Percentiles rank a stretch among this genome's conserved stretches.
These are phyloP conservation scores for Lordiphosa clarofinis DNA, from an alignment of 1,140 invertebrate species.

Conservation along the genomic window DNA sequence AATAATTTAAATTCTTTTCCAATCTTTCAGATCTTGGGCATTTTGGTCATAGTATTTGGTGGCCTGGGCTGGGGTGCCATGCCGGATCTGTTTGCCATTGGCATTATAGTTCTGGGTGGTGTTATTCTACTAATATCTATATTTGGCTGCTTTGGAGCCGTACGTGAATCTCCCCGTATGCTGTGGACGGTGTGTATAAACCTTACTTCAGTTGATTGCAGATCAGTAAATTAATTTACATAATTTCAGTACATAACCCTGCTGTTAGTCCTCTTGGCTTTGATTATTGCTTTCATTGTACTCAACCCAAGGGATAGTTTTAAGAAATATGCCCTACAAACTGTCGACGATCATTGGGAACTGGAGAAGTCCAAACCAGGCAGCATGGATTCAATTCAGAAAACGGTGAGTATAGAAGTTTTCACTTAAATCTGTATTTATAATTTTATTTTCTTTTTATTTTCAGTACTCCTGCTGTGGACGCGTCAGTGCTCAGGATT, in stretches of 20 bases:
- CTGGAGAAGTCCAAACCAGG: constrained; percentile 50
- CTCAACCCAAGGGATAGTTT: constrained; percentile 50
- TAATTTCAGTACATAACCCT: constrained; percentile 52
- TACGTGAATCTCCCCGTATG: constrained; percentile 90
- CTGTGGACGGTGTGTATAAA: constrained; percentile 86
- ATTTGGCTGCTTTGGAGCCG: constrained; percentile 91
- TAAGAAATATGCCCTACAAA: constrained; percentile 55
- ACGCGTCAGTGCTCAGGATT: constrained; percentile 80
- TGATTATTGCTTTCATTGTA: constrained; percentile 51
- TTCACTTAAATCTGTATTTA: neutral
- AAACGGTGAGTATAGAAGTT: constrained; percentile 30
- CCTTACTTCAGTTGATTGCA: too few species aligned
- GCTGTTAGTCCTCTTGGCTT: constrained; percentile 48
- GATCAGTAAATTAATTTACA: too few species aligned
- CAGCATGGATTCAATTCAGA: constrained; percentile 63
- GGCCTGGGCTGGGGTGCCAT: constrained; percentile 80
- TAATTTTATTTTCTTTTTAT: constrained; percentile 30
- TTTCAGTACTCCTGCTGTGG: constrained; percentile 85
- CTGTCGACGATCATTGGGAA: constrained; percentile 52
- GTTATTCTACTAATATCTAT: constrained; percentile 88
- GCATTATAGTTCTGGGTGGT: constrained; percentile 86
- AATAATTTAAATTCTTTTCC: too few species aligned
- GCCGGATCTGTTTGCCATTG: constrained; percentile 80
- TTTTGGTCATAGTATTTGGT: constrained; percentile 61
- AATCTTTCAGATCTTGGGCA: constrained; percentile 55